phyloP scores from a whole-genome alignment of 2,888 invertebrate species.

The Bellardia pandia region DNA sequence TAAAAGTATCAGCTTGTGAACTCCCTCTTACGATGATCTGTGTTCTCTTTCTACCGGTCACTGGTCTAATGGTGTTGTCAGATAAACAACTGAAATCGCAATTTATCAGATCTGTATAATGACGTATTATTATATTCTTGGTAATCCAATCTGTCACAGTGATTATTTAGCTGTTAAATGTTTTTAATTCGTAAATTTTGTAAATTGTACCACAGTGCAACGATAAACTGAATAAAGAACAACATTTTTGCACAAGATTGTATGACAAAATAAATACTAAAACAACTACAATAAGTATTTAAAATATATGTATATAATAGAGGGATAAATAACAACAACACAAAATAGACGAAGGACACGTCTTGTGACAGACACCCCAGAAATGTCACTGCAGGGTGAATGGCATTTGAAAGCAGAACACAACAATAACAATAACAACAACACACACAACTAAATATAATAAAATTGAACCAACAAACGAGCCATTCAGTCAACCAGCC shows the following conservation, averaged over 20 bases:
- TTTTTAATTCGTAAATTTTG: no score
- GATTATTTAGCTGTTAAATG: no score
- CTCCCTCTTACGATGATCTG: no score
- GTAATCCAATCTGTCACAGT: no score
- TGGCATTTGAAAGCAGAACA: conserved; percentile 73
- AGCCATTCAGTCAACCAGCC: conserved; percentile 13
- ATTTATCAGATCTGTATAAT: no score
- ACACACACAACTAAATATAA: conserved; percentile 24
- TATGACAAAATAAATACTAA: conserved; percentile 57
- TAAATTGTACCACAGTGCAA: conserved; percentile 12
- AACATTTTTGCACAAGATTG: conserved; percentile 60
- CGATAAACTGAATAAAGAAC: conserved; percentile 55
- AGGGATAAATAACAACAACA: conserved; percentile 59
- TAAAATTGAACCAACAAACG: conserved; percentile 73
- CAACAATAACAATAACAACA: conserved; percentile 41
- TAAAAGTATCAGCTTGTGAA: no score
- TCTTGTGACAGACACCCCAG: conserved; percentile 82
- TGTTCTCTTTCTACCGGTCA: no score
- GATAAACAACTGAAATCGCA: no score
- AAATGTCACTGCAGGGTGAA: conserved; percentile 83
- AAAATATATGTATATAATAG: conserved; percentile 63
- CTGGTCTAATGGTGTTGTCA: no score
- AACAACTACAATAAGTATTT: conserved; percentile 65
- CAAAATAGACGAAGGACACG: conserved; percentile 81
- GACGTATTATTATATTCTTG: no score